A percentile compares a stretch with the other conserved stretches of the same genome.
phyloP scores from a whole-genome alignment of 2,113 vertebrate species.

The Erinaceus europaeus region DNA sequence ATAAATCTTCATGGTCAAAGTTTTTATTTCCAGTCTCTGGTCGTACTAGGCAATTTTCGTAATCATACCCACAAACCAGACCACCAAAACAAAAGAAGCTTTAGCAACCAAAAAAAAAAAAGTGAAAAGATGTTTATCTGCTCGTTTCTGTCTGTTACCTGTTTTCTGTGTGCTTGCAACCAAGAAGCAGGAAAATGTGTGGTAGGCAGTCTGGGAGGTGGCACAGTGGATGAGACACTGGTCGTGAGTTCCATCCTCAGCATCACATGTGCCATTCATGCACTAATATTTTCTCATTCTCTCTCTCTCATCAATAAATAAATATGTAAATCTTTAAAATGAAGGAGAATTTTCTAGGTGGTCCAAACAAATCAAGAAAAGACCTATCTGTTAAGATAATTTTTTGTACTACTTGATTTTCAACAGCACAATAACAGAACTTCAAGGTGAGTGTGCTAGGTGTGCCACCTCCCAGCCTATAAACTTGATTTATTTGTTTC shows the following conservation, averaged over 20 bases:
- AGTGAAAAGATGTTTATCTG: background rate
- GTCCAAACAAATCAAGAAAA: background rate
- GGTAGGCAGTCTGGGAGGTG: too few relatives aligned
- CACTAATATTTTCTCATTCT: too few relatives aligned
- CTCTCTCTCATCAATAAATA: too few relatives aligned
- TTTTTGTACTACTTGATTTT: background rate
- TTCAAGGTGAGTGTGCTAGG: background rate
- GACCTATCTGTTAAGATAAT: background rate
- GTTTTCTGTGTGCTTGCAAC: background rate
- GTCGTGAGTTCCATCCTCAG: too few relatives aligned
- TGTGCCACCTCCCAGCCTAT: too few relatives aligned
- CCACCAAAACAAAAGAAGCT: background rate
- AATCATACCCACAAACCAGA: background rate
- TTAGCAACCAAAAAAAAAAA: background rate
- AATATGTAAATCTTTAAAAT: background rate
- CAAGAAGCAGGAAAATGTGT: background rate
- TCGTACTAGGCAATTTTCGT: background rate
- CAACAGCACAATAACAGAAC: background rate
- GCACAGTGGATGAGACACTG: too few relatives aligned
- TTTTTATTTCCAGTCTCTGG: too few relatives aligned
- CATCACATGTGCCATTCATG: too few relatives aligned
- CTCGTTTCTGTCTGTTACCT: background rate
- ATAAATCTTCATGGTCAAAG: background rate
- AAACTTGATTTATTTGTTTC: too few relatives aligned
- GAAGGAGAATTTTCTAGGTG: too few relatives aligned